Conservation (phyloP, 2,113 vertebrate genomes). For the Nycticorax nycticorax region DNA sequence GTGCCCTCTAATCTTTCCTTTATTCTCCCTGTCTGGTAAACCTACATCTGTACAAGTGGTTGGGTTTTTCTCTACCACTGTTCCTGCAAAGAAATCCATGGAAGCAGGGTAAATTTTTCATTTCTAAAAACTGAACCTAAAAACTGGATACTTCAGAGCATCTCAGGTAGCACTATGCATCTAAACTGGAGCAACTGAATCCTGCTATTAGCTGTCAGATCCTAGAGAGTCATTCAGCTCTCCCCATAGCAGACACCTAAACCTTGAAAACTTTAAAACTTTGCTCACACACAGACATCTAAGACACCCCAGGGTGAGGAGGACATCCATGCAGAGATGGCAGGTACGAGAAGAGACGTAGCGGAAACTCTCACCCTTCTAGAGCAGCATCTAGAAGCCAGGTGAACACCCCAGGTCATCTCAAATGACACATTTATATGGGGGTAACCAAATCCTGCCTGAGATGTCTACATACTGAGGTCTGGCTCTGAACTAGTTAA, state of each 20-base stretch:
- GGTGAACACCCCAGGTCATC: neutral
- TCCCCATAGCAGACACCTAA: neutral
- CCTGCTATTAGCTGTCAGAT: neutral
- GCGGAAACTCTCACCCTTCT: neutral
- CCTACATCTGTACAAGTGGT: neutral
- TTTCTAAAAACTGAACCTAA: neutral
- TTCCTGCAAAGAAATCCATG: neutral
- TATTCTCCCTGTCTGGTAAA: neutral
- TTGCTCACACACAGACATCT: neutral
- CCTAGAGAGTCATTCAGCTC: neutral
- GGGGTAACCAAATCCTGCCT: neutral
- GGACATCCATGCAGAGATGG: neutral
- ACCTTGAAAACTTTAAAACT: neutral
- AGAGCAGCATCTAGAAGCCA: neutral
- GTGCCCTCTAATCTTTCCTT: neutral
- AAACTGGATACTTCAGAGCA: neutral
- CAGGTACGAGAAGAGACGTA: neutral
- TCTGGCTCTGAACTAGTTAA: neutral
- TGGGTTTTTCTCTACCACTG: neutral
- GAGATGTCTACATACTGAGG: neutral
- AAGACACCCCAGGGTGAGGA: neutral
- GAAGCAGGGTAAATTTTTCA: neutral
- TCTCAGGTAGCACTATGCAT: neutral
- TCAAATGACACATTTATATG: neutral
- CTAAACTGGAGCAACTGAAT: neutral